Evolutionary conservation across 2,888 invertebrate genomes (phyloP), one percentile per base, ranked within the genome.

Genomic region (Euphydryas editha): DNA sequence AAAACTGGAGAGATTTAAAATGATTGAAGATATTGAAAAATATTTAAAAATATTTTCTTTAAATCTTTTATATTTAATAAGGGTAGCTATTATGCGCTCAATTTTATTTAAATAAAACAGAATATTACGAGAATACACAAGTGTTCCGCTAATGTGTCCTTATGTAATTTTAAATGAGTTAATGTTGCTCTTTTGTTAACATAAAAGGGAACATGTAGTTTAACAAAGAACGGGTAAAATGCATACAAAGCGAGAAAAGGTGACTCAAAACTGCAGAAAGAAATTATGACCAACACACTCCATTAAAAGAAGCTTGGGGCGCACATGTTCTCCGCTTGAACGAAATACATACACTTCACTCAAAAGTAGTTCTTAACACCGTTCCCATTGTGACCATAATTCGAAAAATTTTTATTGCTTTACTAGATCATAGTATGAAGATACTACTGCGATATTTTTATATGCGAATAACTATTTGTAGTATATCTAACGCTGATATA

Each of bases 251-350:
- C 30, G 39, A 51, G 60, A 67, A 62, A 62, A 62, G 47, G 59
- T 67, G 59, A 30, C 55, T 59, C 47, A 54, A 67, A 30, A 59
- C 59, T 62, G 62, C 62, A 62, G 62, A 67, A 67, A 66, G 58
- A 62, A 66, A 62, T 62, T 62, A 59, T 62, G 62, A 62, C 62
- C 59, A 59, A 54, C 62, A 62, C 59, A 47, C 58, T 63, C 63
- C 51, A 63, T 63, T 63, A 58, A 58, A 58, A 58, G 58, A 39
- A 59, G 57, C 67, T 59, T 39, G 62, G 42, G 55, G 67, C 62
- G n/a, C 39, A 24, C 46, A 42, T 61, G 57, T 58, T 67, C 37
- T 44, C 17, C 39, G 47, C 44, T 54, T 17, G 15, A 51, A 30
- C 56, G 47, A 20, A 63, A 63, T n/a, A n/a, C 42, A 49, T 2